Base-by-base conservation (phyloP, 1,140 invertebrate genomes). In the Drosophila fuyamai region DNA sequence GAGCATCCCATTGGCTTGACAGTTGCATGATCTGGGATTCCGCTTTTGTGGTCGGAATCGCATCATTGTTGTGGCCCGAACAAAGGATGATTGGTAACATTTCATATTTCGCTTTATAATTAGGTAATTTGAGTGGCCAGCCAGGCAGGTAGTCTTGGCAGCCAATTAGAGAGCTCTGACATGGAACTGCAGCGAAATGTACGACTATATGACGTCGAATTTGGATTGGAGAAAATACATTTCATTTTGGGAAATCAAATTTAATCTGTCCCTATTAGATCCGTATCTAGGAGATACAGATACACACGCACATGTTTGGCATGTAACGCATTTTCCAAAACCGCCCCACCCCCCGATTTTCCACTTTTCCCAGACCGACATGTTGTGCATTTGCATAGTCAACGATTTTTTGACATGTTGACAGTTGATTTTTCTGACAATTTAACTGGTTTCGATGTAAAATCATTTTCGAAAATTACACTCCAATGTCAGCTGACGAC, bases 351-450 rank as follows among this genome's bases (percentile, higher is more conserved):
- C 7, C 16, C 29, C 41, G 35, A n/a, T 40, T 76, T 47, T 32
- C 65, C 56, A 50, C 43, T 48, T 57, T 71, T 71, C 53, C 40
- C 56, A 12, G 23, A 32, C 6, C 29, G 8, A 32, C 9, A 23
- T 66, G 60, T 32, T 77, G 47, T 81, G 58, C 79, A 86, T 89
- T 89, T 81, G 77, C 85, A 90, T 89, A 84, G 84, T 86, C 84
- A 89, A 89, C 84, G 85, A 91, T 91, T 92, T 92, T 92, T 90
- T 92, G 90, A 92, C 90, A 92, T 85, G 90, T 90, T 92, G 90
- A 92, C 90, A 92, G 90, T 86, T 92, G 90, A 92, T 92, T 92
- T 92, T 91, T 92, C 90, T 92, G 90, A 92, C 90, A 92, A 92
- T 92, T 92, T 92, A 92, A 92, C 90, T 91, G 86, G 85, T 88